Evolutionary conservation across 2,113 vertebrate genomes (phyloP).

Genomic region (Poeciliopsis occidentalis): DNA sequence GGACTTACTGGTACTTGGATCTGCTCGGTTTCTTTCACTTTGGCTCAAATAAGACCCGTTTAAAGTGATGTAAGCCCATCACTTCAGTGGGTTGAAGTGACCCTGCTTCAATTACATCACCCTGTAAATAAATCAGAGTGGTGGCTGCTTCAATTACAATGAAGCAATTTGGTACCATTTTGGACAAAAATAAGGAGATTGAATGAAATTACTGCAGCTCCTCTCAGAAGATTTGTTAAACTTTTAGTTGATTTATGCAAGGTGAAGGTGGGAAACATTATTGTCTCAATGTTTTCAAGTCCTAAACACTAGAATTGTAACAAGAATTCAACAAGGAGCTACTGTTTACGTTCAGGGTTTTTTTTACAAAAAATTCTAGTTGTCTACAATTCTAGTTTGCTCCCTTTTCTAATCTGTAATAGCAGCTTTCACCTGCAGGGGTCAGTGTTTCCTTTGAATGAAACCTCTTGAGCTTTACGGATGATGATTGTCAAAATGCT

Average conservation of each 20-base stretch:
- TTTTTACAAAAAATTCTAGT: too few relatives aligned
- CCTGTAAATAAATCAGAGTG: too few relatives aligned
- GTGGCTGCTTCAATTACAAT: too few relatives aligned
- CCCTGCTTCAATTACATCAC: too few relatives aligned
- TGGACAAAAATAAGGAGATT: too few relatives aligned
- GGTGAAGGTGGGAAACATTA: neutral
- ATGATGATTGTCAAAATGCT: neutral
- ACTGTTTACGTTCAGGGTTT: neutral
- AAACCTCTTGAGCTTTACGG: neutral
- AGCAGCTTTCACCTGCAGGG: neutral
- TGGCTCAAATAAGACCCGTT: too few relatives aligned
- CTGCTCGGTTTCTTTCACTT: too few relatives aligned
- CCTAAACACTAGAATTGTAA: neutral
- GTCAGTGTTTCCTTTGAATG: conserved; percentile 7
- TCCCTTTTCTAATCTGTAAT: neutral
- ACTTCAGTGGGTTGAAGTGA: too few relatives aligned
- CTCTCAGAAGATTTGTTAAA: neutral
- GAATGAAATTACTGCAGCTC: neutral
- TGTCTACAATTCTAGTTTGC: too few relatives aligned
- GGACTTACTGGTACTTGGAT: too few relatives aligned
- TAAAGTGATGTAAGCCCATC: too few relatives aligned
- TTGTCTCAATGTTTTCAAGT: neutral
- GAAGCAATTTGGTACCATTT: neutral
- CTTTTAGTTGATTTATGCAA: neutral
- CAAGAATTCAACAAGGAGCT: neutral